Evolutionary conservation across 2,888 invertebrate genomes (phyloP).

Genomic region (Polymixis lichenea): DNA sequence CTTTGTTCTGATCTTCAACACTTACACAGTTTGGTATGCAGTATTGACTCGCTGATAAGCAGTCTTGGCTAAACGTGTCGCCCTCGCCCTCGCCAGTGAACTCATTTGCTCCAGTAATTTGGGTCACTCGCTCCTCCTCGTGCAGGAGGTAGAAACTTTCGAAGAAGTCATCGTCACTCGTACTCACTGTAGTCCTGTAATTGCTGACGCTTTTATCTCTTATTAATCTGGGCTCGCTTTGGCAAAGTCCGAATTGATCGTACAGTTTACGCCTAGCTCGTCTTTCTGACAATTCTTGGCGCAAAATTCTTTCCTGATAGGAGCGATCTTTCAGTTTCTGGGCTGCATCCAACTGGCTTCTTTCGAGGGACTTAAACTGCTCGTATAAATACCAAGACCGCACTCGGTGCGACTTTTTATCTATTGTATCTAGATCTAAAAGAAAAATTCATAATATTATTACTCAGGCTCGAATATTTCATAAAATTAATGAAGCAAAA

Average conservation of each 20-base stretch:
- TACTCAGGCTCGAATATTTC: not conserved
- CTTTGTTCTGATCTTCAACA: conserved; percentile 65
- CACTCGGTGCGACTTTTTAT: conserved; percentile 81
- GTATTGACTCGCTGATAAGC: conserved; percentile 66
- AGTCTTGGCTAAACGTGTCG: conserved; percentile 68
- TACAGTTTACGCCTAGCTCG: conserved; percentile 79
- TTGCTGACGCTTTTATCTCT: conserved; percentile 63
- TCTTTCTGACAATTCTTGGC: conserved; percentile 81
- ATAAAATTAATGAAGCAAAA: conserved; percentile 7
- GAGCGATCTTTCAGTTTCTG: conserved; percentile 79
- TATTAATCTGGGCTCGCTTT: conserved; percentile 72
- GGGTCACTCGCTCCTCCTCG: conserved; percentile 70
- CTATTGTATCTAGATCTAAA: conserved; percentile 78
- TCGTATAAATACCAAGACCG: conserved; percentile 88
- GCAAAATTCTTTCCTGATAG: conserved; percentile 80
- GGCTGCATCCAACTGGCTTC: conserved; percentile 81
- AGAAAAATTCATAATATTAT: conserved; percentile 41
- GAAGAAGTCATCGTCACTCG: conserved; percentile 78
- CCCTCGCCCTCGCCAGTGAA: conserved; percentile 53
- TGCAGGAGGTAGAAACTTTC: conserved; percentile 79
- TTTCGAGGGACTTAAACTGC: conserved; percentile 85
- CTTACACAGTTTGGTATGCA: conserved; percentile 71
- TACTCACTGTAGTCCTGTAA: conserved; percentile 67
- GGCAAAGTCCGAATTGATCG: conserved; percentile 73
- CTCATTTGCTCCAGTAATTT: conserved; percentile 55